phyloP scores from a whole-genome alignment of 2,888 invertebrate species.

The Phengaris alcon region DNA sequence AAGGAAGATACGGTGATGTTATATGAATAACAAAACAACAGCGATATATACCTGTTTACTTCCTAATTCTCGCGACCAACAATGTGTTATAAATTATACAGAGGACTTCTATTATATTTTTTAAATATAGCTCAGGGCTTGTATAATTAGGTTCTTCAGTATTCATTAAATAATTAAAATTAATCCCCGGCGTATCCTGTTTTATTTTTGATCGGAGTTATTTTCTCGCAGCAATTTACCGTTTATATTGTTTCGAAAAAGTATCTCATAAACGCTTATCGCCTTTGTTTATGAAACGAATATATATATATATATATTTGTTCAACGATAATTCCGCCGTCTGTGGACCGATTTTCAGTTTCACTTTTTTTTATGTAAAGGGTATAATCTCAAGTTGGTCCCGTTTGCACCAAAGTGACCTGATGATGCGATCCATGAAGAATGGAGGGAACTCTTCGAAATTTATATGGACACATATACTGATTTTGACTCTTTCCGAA shows the following conservation, averaged over 20 bases:
- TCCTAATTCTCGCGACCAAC: slow-evolving; percentile 68
- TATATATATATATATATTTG: no score
- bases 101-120: slow-evolving; percentile 27
- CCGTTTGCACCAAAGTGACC: no score
- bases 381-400: no score
- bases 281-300: background rate
- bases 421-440: no score
- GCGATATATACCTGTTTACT: slow-evolving; percentile 75
- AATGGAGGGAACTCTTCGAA: no score
- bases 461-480: no score
- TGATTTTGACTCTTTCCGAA: no score
- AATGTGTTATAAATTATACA: slow-evolving; percentile 58
- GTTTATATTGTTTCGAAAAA: slow-evolving; percentile 3
- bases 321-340: no score
- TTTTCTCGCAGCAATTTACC: slow-evolving; percentile 2
- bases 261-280: slow-evolving; percentile 3
- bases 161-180: slow-evolving; percentile 28
- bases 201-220: slow-evolving; percentile 35
- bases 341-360: no score
- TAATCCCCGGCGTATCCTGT: slow-evolving; percentile 40
- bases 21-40: slow-evolving; percentile 79
- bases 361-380: no score
- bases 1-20: slow-evolving; percentile 78
- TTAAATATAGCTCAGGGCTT: slow-evolving; percentile 33
- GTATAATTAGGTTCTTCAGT: slow-evolving; percentile 26